Conservation (phyloP, 2,888 invertebrate species). For the Platycheirus albimanus region DNA sequence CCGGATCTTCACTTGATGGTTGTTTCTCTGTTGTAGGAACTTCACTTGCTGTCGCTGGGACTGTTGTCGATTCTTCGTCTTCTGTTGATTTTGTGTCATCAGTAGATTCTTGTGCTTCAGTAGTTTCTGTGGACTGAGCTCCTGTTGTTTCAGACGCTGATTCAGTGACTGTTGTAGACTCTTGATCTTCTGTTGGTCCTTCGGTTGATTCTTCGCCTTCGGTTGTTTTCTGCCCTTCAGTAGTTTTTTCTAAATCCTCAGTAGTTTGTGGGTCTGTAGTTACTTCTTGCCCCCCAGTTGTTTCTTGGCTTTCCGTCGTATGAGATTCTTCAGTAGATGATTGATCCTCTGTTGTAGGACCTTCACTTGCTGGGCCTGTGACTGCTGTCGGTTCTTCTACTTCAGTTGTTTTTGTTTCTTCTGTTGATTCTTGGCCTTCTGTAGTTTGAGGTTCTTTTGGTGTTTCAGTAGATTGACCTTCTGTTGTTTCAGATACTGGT, state of each 20-base stretch:
- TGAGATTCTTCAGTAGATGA: conserved; percentile 25
- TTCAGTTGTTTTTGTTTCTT: conserved; percentile 11
- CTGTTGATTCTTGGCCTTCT: neutral
- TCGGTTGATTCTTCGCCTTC: neutral
- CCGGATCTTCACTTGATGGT: conserved; percentile 20
- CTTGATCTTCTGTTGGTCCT: neutral
- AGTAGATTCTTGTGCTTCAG: neutral
- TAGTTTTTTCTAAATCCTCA: neutral
- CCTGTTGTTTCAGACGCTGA: neutral
- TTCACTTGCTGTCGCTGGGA: neutral
- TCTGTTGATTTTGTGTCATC: neutral
- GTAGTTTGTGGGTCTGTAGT: conserved; percentile 51
- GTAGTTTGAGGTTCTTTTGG: neutral
- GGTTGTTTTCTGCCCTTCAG: neutral
- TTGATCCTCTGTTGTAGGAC: neutral
- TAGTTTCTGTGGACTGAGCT: neutral
- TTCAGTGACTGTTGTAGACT: neutral
- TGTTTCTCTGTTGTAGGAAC: conserved; percentile 35
- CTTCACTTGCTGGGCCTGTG: neutral
- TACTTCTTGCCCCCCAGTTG: too few relatives aligned
- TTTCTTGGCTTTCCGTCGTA: too few relatives aligned
- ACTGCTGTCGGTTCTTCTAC: neutral
- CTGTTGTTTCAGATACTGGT: neutral
- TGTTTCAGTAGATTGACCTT: neutral
- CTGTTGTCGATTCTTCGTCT: neutral